Percentiles rank a stretch among this genome's conserved stretches.
Conservation (phyloP, 2,888 invertebrate species). For the Plagodis dolabraria region DNA sequence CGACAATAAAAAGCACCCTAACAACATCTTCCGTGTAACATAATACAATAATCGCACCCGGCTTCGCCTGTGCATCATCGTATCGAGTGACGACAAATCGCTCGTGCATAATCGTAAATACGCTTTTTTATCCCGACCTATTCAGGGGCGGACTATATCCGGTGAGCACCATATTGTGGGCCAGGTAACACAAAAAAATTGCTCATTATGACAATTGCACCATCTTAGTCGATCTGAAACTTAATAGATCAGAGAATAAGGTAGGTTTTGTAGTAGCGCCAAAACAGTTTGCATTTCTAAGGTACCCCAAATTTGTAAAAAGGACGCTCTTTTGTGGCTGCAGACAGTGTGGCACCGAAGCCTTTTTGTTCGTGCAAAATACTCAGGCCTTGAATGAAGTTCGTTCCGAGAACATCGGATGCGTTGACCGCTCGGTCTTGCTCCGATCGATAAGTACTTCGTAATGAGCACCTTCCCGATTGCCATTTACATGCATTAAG, state of each 20-base stretch:
- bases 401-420: constrained; percentile 69
- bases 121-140: constrained; percentile 67
- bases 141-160: constrained; percentile 76
- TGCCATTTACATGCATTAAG: constrained; percentile 39
- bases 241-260: constrained; percentile 46
- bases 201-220: constrained; percentile 62
- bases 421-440: constrained; percentile 38
- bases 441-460: constrained; percentile 30
- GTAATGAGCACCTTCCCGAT: constrained; percentile 38
- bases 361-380: constrained; percentile 73
- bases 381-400: constrained; percentile 56
- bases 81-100: constrained; percentile 82
- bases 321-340: constrained; percentile 72
- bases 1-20: constrained; percentile 39
- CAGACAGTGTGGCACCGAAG: constrained; percentile 81
- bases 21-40: constrained; percentile 64
- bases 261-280: constrained; percentile 49
- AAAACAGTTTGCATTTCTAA: constrained; percentile 69
- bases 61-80: constrained; percentile 57
- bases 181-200: constrained; percentile 66
- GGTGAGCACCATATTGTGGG: constrained; percentile 74
- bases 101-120: constrained; percentile 82
- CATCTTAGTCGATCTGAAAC: constrained; percentile 46
- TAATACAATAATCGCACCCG: constrained; percentile 74
- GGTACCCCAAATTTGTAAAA: constrained; percentile 72